Percentiles rank a stretch among this genome's conserved stretches.
These are phyloP conservation scores for Rhyacichthys aspro DNA, from an alignment of 2,797 vertebrate genomes.

Conservation along the genomic window DNA sequence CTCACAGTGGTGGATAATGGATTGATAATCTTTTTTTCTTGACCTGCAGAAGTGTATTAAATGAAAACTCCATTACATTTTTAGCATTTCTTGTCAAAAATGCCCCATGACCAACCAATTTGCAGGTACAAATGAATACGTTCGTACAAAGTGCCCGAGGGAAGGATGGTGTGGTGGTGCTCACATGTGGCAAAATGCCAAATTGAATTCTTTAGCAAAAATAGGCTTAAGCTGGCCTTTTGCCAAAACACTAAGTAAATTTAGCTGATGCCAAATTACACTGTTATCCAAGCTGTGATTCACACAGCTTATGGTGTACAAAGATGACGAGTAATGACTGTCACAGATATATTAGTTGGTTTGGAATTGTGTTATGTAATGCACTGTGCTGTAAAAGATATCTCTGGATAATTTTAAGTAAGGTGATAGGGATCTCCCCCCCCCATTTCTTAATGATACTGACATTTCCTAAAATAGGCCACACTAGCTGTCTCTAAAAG, in stretches of 20 bases:
- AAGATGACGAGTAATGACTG: slow-evolving; percentile 46
- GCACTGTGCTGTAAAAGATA: slow-evolving; percentile 8
- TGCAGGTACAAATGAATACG: slow-evolving; percentile 47
- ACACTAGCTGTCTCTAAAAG: slow-evolving; percentile 47
- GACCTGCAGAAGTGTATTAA: slow-evolving; percentile 13
- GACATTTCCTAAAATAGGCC: slow-evolving; percentile 71
- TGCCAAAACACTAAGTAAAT: slow-evolving; percentile 57
- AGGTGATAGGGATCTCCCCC: too few relatives aligned
- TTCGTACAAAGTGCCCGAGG: slow-evolving; percentile 33
- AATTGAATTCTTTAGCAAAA: slow-evolving; percentile 57
- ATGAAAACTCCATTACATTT: slow-evolving; percentile 6
- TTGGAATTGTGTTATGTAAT: slow-evolving; percentile 28
- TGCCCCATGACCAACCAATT: slow-evolving; percentile 34
- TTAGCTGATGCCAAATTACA: slow-evolving; percentile 44
- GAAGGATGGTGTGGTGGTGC: slow-evolving; percentile 28
- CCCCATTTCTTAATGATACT: slow-evolving; percentile 63
- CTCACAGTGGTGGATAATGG: background rate
- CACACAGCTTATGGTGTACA: slow-evolving; percentile 38
- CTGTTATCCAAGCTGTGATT: slow-evolving; percentile 45
- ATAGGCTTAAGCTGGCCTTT: slow-evolving; percentile 37
- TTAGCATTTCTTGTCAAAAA: slow-evolving; percentile 36
- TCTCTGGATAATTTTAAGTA: slow-evolving; percentile 10
- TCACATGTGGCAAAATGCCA: slow-evolving; percentile 53
- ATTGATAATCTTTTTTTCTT: background rate
- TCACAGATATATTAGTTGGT: slow-evolving; percentile 37